These are phyloP conservation scores for Garrulus glandarius DNA, from an alignment of 2,797 vertebrate species.

Conservation along the genomic window DNA sequence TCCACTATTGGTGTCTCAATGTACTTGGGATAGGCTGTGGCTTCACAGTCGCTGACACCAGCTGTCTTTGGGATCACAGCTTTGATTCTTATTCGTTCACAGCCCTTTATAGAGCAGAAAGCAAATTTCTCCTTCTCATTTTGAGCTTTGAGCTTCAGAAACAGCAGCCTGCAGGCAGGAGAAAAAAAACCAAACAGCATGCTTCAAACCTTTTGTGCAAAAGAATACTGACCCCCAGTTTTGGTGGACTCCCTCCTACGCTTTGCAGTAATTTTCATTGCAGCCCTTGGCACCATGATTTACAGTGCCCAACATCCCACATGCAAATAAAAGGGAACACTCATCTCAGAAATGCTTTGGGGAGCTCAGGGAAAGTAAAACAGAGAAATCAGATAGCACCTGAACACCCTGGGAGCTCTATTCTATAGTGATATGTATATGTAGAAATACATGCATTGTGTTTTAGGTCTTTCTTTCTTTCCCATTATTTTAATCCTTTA, in stretches of 20 bases:
- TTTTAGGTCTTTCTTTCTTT: background rate
- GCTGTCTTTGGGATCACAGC: conserved; percentile 84
- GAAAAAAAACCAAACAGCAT: background rate
- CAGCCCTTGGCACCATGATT: background rate
- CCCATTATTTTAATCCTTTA: background rate
- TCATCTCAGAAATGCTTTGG: background rate
- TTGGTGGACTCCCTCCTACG: background rate
- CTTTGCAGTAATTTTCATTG: background rate
- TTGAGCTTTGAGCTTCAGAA: conserved; percentile 88
- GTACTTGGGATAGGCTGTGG: conserved; percentile 86
- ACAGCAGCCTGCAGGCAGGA: conserved; percentile 81
- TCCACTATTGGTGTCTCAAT: conserved; percentile 84
- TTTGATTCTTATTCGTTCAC: conserved; percentile 90
- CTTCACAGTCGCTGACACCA: conserved; percentile 85
- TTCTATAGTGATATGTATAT: background rate
- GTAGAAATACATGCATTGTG: background rate
- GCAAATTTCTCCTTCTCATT: conserved; percentile 86
- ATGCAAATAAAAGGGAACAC: background rate
- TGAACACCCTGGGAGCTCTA: background rate
- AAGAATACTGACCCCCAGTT: background rate
- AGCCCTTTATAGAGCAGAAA: conserved; percentile 92
- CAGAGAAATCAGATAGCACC: background rate
- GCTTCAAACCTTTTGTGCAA: background rate
- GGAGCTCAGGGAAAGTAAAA: background rate
- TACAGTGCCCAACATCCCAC: background rate